Percentiles rank a stretch among this genome's conserved stretches.
These are phyloP conservation scores for Isoperla grammatica DNA, from an alignment of 2,888 invertebrate species.

Conservation along the genomic window DNA sequence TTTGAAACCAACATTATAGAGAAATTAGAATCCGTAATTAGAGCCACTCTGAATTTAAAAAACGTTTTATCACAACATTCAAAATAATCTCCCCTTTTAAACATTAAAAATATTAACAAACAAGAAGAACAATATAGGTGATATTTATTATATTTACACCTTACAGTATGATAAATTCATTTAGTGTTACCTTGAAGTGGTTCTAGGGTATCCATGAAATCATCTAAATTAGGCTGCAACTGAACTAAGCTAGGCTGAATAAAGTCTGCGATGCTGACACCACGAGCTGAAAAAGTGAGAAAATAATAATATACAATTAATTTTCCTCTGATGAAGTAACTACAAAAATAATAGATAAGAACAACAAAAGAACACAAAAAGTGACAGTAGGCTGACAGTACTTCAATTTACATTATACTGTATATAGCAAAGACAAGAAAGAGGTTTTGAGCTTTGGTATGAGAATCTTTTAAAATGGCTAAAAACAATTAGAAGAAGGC, in stretches of 20 bases:
- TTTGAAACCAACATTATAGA: no score
- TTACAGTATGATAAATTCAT: no score
- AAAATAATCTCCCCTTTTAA: not conserved
- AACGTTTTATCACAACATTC: no score
- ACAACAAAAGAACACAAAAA: no score
- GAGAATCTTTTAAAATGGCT: not conserved
- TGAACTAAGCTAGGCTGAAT: constrained; percentile 98
- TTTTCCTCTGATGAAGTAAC: no score
- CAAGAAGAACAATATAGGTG: not conserved
- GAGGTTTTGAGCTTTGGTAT: not conserved
- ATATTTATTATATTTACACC: not conserved
- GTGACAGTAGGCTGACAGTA: no score
- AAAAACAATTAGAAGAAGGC: not conserved
- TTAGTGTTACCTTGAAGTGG: constrained; percentile 72
- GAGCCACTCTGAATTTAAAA: no score
- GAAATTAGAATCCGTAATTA: no score
- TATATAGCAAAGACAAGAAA: not conserved
- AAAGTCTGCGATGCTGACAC: constrained; percentile 87
- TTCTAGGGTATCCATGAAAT: constrained; percentile 88
- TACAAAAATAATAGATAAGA: no score
- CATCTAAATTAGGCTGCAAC: constrained; percentile 93
- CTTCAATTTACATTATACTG: no score
- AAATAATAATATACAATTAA: no score
- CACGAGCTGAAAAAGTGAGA: constrained; percentile 58
- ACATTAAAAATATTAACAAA: not conserved